Evolutionary conservation across 2,888 invertebrate species (phyloP), one percentile per base, ranked within the genome.

Genomic region (Sylvicola fuscatus): DNA sequence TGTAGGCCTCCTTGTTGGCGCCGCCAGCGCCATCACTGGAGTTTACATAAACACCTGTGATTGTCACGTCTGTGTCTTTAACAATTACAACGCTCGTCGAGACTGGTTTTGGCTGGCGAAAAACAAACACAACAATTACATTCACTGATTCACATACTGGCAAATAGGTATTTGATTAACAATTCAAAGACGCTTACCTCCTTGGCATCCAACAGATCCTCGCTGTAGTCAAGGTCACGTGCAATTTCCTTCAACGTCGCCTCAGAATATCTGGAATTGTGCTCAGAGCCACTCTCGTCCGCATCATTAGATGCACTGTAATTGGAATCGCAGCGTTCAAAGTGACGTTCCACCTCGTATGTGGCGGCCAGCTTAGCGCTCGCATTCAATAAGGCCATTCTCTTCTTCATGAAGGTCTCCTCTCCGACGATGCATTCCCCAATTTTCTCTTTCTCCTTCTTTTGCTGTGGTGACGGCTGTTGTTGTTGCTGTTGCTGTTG

Each of bases 361-460:
- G 83, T 84, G 14, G 87, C 87, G 1, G 86, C 84, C 43, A 89
- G 64, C 47, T 89, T 87, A 14, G 89, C 89, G 27, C 81, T 78
- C 11, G 89, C 89, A 54, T 89, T 89, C 21, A 89, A 61, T 51
- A 84, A 84, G 14, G 89, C 89, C 86, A 89, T 86, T 21, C 89
- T 69, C 52, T 87, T 89, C 29, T 13, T 29, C 14, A 21, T 21
- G 21, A 21, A 21, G 21, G 21, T 21, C 21, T 21, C 21, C 21
- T 21, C 21, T 21, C 21, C 21, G 21, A 21, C 21, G 21, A 21
- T 21, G 21, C 21, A 21, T 21, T 21, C 21, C 21, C 21, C 21
- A 21, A 21, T 21, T 21, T 21, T 21, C 21, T 21, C 21, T 21
- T 21, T 21, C 21, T 21, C 21, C 21, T 21, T 21, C 21, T 21